Evolutionary conservation across 2,113 vertebrate species (phyloP).

Genomic region (Nematolebias whitei): DNA sequence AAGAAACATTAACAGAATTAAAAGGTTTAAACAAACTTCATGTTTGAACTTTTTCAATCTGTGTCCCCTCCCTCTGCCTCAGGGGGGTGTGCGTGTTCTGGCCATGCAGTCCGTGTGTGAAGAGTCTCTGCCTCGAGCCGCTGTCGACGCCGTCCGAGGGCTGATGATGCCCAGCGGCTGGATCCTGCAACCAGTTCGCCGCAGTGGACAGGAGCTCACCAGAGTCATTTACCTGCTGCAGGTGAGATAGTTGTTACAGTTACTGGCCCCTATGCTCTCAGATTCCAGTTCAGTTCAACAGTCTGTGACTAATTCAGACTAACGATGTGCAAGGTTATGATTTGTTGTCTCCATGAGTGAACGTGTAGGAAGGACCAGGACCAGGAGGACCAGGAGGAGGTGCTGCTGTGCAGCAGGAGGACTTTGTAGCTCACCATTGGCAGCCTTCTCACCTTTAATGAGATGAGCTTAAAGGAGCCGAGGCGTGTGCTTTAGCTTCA

Average conservation of each 20-base stretch:
- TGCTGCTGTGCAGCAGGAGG: conserved; percentile 21
- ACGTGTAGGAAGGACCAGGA: background rate
- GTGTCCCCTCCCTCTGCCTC: background rate
- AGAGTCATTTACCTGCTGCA: conserved; percentile 90
- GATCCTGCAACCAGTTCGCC: conserved; percentile 86
- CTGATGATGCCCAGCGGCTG: conserved; percentile 96
- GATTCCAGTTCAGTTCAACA: background rate
- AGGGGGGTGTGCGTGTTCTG: conserved; percentile 86
- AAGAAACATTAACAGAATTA: too few relatives aligned
- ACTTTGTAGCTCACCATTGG: conserved; percentile 25
- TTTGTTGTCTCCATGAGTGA: background rate
- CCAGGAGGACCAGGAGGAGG: background rate
- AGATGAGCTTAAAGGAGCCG: conserved; percentile 20
- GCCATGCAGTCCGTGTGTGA: conserved; percentile 93
- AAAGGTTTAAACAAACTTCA: too few relatives aligned
- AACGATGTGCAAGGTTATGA: background rate
- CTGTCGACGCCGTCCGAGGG: conserved; percentile 86
- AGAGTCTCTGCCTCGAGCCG: conserved; percentile 89
- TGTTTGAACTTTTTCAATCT: too few relatives aligned
- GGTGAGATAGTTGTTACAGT: conserved; percentile 73
- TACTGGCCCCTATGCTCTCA: background rate
- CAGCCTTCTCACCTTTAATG: conserved; percentile 17
- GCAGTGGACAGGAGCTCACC: conserved; percentile 83
- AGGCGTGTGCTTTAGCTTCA: background rate
- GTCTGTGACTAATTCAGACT: background rate